Evolutionary conservation across 2,888 invertebrate species (phyloP).

Genomic region (Pollenia amentaria): DNA sequence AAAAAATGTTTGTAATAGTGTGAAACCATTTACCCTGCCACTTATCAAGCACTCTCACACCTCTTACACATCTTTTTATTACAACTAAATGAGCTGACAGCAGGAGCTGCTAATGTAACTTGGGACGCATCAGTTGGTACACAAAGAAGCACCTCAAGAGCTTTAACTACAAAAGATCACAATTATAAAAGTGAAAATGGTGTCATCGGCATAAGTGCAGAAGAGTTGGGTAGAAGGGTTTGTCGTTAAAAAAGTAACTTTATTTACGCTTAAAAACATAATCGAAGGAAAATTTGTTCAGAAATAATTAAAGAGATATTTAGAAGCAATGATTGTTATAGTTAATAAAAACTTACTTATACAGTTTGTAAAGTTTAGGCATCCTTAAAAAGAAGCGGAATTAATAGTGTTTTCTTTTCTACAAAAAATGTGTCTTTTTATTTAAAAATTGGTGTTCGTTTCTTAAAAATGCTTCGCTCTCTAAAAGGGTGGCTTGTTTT

Average conservation of each 20-base stretch:
- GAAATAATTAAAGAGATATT: too few species aligned
- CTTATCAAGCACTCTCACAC: not conserved
- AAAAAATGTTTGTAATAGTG: not conserved
- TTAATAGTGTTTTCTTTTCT: too few species aligned
- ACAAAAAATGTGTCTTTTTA: too few species aligned
- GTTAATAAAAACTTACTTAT: too few species aligned
- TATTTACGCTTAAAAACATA: too few species aligned
- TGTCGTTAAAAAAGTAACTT: not conserved
- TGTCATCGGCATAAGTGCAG: not conserved
- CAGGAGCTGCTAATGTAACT: not conserved
- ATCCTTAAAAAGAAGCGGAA: too few species aligned
- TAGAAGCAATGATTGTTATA: too few species aligned
- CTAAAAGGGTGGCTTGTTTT: too few species aligned
- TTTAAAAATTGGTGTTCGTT: too few species aligned
- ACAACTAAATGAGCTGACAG: conserved; percentile 9
- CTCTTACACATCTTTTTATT: not conserved
- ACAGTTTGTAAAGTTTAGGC: too few species aligned
- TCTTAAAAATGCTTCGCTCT: too few species aligned
- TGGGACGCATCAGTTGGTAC: conserved; percentile 1
- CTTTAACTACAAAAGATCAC: conserved; percentile 4
- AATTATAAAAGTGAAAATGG: not conserved
- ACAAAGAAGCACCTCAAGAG: conserved; percentile 12
- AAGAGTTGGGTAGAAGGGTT: not conserved
- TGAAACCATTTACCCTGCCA: not conserved
- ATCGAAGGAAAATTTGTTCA: too few species aligned